A percentile compares a stretch with the other conserved stretches of the same genome.
Conservation (phyloP, 1,140 invertebrate genomes). For the Diorhabda sublineata region DNA sequence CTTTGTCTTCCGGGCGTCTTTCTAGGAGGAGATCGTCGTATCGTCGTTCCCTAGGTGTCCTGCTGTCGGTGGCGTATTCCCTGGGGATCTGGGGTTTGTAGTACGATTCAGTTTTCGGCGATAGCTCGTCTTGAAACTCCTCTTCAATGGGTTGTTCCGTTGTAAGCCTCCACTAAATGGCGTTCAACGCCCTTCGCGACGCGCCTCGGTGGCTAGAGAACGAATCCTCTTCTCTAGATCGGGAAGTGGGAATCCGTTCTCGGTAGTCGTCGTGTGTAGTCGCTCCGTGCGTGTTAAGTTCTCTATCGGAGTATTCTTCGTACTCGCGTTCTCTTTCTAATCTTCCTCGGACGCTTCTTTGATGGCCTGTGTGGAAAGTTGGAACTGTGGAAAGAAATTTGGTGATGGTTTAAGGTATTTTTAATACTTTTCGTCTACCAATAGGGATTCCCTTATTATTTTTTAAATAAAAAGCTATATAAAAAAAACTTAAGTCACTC, state of each 20-base stretch:
- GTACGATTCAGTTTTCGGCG: slow-evolving; percentile 36
- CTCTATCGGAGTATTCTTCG: slow-evolving; percentile 46
- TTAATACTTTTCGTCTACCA: not conserved
- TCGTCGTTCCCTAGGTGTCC: slow-evolving; percentile 27
- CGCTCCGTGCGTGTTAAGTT: slow-evolving; percentile 31
- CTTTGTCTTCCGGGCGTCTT: slow-evolving; percentile 26
- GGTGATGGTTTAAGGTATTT: not conserved
- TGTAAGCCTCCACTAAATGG: slow-evolving; percentile 51
- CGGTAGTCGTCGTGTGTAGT: slow-evolving; percentile 43
- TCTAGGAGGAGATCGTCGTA: slow-evolving; percentile 27
- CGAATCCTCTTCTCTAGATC: slow-evolving; percentile 45
- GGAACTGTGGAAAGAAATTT: slow-evolving; percentile 32
- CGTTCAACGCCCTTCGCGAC: slow-evolving; percentile 52
- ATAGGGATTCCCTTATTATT: too few species aligned
- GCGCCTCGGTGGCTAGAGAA: slow-evolving; percentile 50
- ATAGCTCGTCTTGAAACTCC: slow-evolving; percentile 44
- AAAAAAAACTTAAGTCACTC: not conserved
- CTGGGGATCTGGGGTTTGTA: slow-evolving; percentile 45
- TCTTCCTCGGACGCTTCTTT: slow-evolving; percentile 37
- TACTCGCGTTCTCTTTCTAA: slow-evolving; percentile 47
- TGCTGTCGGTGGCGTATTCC: slow-evolving; percentile 41
- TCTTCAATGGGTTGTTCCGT: slow-evolving; percentile 49
- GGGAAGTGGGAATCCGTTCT: slow-evolving; percentile 29
- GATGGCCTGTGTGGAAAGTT: slow-evolving; percentile 42
- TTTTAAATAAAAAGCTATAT: too few species aligned